These are phyloP conservation scores for Lamproptera curius DNA, from an alignment of 2,888 invertebrate genomes.

Conservation along the genomic window DNA sequence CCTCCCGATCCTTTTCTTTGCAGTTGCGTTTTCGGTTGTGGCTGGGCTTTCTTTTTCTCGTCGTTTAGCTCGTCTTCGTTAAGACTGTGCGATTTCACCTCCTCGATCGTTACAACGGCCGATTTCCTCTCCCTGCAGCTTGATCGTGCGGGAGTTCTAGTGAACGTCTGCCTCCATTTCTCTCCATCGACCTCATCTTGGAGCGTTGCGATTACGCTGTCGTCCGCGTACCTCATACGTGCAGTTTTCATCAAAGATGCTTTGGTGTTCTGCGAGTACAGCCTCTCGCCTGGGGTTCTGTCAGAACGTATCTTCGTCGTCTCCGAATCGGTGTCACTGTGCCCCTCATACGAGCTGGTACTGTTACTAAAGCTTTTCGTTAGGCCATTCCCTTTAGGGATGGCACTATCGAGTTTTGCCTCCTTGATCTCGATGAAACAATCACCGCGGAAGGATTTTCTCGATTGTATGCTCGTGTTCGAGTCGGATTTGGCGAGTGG, in stretches of 20 bases:
- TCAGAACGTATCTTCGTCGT: constrained; percentile 65
- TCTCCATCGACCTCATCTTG: constrained; percentile 70
- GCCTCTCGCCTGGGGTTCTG: constrained; percentile 66
- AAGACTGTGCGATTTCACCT: constrained; percentile 64
- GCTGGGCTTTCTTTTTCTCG: constrained; percentile 55
- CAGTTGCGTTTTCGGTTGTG: constrained; percentile 43
- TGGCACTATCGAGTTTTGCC: constrained; percentile 44
- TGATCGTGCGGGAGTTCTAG: constrained; percentile 54
- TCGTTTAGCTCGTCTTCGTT: constrained; percentile 61
- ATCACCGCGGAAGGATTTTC: constrained; percentile 59
- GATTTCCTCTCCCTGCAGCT: constrained; percentile 69
- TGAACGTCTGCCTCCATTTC: constrained; percentile 55
- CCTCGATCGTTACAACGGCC: constrained; percentile 69
- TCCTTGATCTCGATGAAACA: constrained; percentile 69
- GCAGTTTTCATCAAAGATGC: constrained; percentile 80
- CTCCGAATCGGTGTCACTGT: constrained; percentile 82
- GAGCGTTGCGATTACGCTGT: constrained; percentile 49
- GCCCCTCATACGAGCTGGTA: constrained; percentile 81
- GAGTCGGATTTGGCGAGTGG: constrained; percentile 68
- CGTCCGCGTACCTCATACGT: constrained; percentile 78
- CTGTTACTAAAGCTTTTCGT: constrained; percentile 78
- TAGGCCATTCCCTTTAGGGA: constrained; percentile 47
- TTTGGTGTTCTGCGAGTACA: constrained; percentile 78
- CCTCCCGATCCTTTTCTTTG: constrained; percentile 55
- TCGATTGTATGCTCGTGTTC: constrained; percentile 64